phyloP scores from a whole-genome alignment of 2,797 vertebrate species.

The Pogoniulus pusillus region DNA sequence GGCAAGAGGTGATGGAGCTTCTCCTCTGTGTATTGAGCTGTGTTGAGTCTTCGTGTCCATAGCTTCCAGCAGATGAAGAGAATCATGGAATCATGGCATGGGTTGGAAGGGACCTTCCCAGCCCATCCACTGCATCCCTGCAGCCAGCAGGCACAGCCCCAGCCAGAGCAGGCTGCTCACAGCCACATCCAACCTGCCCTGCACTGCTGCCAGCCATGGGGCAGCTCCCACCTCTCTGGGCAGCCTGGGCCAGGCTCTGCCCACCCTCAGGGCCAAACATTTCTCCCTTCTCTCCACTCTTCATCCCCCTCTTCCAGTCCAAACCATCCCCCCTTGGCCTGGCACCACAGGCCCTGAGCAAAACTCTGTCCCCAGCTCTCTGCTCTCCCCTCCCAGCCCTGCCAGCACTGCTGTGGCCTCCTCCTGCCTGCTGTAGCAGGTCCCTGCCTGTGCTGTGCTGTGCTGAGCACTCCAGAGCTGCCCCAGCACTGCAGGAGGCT shows the following conservation, averaged over 20 bases:
- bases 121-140: not conserved
- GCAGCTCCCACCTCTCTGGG: not conserved
- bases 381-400: not conserved
- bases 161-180: not conserved
- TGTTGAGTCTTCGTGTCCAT: not conserved
- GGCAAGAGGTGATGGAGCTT: not conserved
- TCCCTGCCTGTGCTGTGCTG: not conserved
- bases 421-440: not conserved
- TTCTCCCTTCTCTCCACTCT: not conserved
- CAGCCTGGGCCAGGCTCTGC: not conserved
- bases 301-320: not conserved
- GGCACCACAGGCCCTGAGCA: not conserved
- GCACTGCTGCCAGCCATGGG: not conserved
- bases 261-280: not conserved
- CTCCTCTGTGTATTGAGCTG: not conserved
- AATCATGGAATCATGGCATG: not conserved
- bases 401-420: not conserved
- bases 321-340: not conserved
- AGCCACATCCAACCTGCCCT: not conserved
- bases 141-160: not conserved
- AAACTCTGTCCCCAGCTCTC: not conserved
- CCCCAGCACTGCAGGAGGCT: too few relatives aligned
- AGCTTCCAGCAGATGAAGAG: not conserved
- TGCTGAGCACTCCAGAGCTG: not conserved
- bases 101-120: not conserved